Evolutionary conservation across 1,140 invertebrate species (phyloP).

Genomic region (Nephotettix cincticeps): DNA sequence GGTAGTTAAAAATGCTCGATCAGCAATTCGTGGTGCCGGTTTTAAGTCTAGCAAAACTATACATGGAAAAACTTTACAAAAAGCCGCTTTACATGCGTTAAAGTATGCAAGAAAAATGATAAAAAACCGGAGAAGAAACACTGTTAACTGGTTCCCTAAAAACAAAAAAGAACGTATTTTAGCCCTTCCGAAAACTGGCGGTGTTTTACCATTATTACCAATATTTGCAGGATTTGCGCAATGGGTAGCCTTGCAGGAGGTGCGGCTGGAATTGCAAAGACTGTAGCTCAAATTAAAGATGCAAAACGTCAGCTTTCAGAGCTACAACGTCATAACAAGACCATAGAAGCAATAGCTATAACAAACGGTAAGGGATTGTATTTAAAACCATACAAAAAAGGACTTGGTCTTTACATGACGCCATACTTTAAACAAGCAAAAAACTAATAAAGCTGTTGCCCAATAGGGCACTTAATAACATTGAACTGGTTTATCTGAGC

Average conservation of each 20-base stretch:
- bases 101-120: background rate
- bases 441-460: slow-evolving; percentile 3
- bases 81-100: background rate
- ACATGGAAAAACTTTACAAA: background rate
- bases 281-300: background rate
- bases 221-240: background rate
- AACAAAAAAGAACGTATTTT: background rate
- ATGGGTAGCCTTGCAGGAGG: background rate
- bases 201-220: too few relatives aligned
- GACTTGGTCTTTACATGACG: background rate
- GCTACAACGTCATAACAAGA: background rate
- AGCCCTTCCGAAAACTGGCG: too few relatives aligned
- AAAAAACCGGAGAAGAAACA: background rate
- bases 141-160: background rate
- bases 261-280: background rate
- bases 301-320: background rate
- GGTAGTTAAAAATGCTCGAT: background rate
- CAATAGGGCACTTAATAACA: slow-evolving; percentile 5
- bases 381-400: slow-evolving; percentile 26
- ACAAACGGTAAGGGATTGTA: slow-evolving; percentile 25
- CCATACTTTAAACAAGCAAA: background rate
- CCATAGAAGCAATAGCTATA: background rate
- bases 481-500: background rate
- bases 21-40: background rate
- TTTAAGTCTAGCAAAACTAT: background rate